These are phyloP conservation scores for Papilio machaon DNA, from an alignment of 1,140 invertebrate genomes.

Conservation along the genomic window DNA sequence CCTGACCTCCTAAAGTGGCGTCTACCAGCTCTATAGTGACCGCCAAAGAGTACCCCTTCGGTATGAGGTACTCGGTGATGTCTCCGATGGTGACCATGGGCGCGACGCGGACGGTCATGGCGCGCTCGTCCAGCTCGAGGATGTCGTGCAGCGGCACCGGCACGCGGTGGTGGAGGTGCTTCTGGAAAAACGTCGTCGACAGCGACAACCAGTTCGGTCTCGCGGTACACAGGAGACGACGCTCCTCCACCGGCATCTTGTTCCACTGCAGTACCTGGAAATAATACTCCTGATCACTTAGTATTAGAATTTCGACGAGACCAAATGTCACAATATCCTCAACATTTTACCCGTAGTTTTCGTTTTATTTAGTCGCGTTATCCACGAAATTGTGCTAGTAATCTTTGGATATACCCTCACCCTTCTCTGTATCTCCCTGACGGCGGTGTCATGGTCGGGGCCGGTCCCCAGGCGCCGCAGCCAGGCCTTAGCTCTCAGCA, in stretches of 20 bases:
- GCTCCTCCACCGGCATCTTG: constrained; percentile 75
- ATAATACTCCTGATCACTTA: background rate
- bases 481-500: constrained; percentile 77
- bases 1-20: constrained; percentile 86
- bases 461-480: constrained; percentile 77
- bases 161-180: constrained; percentile 84
- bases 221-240: constrained; percentile 85
- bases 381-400: constrained; percentile 18
- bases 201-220: constrained; percentile 87
- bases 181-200: constrained; percentile 86
- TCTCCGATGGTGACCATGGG: constrained; percentile 92
- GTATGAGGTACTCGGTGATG: constrained; percentile 87
- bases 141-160: constrained; percentile 86
- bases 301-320: background rate
- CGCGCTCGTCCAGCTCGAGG: constrained; percentile 85
- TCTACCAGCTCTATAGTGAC: constrained; percentile 92
- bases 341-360: no score
- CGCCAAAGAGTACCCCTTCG: constrained; percentile 89
- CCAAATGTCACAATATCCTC: background rate
- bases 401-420: constrained; percentile 46
- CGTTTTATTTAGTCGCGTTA: no score
- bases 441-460: constrained; percentile 81
- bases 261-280: constrained; percentile 83
- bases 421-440: constrained; percentile 82
- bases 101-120: constrained; percentile 87